These are phyloP conservation scores for Contarinia nasturtii DNA, from an alignment of 1,140 invertebrate genomes.

Conservation along the genomic window DNA sequence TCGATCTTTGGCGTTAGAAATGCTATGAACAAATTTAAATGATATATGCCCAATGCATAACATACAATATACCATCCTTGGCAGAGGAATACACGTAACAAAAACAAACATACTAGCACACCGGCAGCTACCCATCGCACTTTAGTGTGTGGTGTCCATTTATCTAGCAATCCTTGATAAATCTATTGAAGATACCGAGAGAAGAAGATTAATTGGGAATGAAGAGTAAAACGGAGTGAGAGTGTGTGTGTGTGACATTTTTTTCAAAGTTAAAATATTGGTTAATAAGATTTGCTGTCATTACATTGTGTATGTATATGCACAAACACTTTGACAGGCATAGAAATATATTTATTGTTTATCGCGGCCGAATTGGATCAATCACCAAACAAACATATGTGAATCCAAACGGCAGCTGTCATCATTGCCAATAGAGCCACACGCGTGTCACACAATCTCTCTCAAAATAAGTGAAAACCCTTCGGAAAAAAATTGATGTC, in stretches of 20 bases:
- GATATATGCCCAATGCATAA: constrained; percentile 96
- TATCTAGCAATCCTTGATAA: constrained; percentile 38
- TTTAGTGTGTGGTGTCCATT: constrained; percentile 39
- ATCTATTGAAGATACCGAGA: constrained; percentile 21
- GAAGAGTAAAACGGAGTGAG: background rate
- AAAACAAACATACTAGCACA: constrained; percentile 31
- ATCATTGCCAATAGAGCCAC: too few relatives aligned
- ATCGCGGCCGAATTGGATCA: too few relatives aligned
- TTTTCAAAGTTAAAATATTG: too few relatives aligned
- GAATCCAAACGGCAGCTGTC: too few relatives aligned
- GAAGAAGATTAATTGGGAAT: background rate
- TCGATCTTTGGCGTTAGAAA: constrained; percentile 99
- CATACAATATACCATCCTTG: constrained; percentile 99
- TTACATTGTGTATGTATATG: too few relatives aligned
- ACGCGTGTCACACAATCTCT: too few relatives aligned
- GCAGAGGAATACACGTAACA: constrained; percentile 35
- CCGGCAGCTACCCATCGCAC: constrained; percentile 33
- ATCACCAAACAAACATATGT: too few relatives aligned
- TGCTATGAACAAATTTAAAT: constrained; percentile 97
- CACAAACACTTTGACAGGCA: too few relatives aligned
- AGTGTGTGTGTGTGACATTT: background rate
- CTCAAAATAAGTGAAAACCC: too few relatives aligned
- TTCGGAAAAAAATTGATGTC: background rate
- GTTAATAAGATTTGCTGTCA: too few relatives aligned
- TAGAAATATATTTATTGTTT: too few relatives aligned